Evolutionary conservation across 1,140 invertebrate species (phyloP), one percentile per base, ranked within the genome.

Genomic region (Halotydeus destructor): DNA sequence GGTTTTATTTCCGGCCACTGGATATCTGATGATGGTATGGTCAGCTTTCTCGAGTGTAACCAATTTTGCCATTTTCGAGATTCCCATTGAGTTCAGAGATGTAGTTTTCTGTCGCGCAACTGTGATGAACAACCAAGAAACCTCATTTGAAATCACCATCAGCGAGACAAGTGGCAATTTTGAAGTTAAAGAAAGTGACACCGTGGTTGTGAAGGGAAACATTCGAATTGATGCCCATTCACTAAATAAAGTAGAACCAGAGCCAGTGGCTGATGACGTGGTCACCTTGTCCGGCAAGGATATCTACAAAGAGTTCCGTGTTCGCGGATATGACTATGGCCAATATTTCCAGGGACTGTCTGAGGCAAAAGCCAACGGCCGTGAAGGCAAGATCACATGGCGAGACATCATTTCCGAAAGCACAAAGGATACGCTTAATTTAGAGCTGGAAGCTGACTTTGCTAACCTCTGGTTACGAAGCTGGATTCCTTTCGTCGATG

Each of bases 1-100:
- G 55, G 68, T 91, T 25, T 61, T 97, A 3, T 96, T 85, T 64
- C 89, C 91, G 6, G 88, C 86, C 31, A 93, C 88, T 24, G 88
- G 86, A 11, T 93, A 94, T 55, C n/a, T 41, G 4, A 24, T 23
- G 12, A 19, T 94, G 2, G 85, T 78, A 1, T 96, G 89, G 89
- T 78, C 75, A 58, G 79, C 51, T 75, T 94, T 34, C 78, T 89
- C 48, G 75, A 80, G 50, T 77, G 75, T 21, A 76, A 71, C 24
- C 9, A 71, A 82, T 33, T 96, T 94, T 67, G 83, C 93, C 55
- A 75, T 97, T 23, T 74, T 74, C 49, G 86, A 93, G 63, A 82
- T 76, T 14, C 68, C 63, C 6, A 61, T 69, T 16, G 46, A 55
- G 18, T 63, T 69, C 47, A 59, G 67, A 43, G 60, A 69, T 54